phyloP scores from a whole-genome alignment of 37 sponge, comb jelly and placozoan genomes.

The Petrosia ficiformis region DNA sequence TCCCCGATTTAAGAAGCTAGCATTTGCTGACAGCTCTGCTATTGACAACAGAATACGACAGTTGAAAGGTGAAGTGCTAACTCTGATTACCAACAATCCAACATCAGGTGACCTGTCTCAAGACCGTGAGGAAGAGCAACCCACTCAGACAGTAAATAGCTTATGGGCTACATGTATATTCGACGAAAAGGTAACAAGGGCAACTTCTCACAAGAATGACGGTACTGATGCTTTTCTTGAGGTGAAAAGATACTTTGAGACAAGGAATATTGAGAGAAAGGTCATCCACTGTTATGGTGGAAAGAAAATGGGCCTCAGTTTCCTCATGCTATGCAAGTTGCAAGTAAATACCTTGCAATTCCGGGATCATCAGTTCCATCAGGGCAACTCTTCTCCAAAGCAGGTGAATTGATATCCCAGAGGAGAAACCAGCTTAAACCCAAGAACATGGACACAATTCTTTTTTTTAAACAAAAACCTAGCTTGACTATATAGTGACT shows the following conservation, averaged over 20 bases:
- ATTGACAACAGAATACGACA: background rate
- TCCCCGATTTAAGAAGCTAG: background rate
- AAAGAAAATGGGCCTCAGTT: background rate
- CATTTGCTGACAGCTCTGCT: background rate
- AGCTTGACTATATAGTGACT: background rate
- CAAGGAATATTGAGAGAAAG: background rate
- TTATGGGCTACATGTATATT: background rate
- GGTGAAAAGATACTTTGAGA: background rate
- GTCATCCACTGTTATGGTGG: background rate
- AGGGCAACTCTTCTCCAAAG: background rate
- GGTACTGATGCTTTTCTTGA: background rate
- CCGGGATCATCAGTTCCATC: slow-evolving; percentile 3
- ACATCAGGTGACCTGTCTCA: background rate
- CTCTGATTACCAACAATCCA: background rate
- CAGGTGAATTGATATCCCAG: background rate
- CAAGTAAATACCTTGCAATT: background rate
- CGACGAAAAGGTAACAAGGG: background rate
- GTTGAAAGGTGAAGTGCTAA: background rate
- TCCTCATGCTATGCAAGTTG: background rate
- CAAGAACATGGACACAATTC: background rate
- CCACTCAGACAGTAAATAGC: background rate
- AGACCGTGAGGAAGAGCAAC: background rate
- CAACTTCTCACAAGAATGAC: background rate
- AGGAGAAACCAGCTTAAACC: slow-evolving; percentile 7
- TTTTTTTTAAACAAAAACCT: slow-evolving; percentile 12